These are phyloP conservation scores for Thymelicus sylvestris DNA, from an alignment of 2,888 invertebrate genomes.

Conservation along the genomic window DNA sequence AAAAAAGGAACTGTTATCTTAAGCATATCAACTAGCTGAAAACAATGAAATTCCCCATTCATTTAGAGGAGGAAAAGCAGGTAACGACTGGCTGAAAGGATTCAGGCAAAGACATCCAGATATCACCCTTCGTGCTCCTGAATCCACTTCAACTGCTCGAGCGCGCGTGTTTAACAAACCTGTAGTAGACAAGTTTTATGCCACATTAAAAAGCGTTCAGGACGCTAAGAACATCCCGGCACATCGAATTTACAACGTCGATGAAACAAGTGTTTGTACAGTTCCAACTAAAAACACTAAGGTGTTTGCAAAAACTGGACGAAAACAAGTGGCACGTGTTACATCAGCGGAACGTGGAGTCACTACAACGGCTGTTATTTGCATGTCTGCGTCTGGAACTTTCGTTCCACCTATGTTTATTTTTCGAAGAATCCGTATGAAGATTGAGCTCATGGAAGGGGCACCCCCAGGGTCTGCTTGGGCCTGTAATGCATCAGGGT, in stretches of 20 bases:
- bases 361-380: neutral
- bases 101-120: conserved; percentile 3
- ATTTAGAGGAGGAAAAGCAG: too few relatives aligned
- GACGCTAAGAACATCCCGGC: conserved; percentile 30
- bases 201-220: conserved; percentile 21
- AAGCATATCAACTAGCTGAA: too few relatives aligned
- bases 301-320: conserved; percentile 46
- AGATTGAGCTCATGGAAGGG: too few relatives aligned
- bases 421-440: too few relatives aligned
- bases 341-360: neutral
- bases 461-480: too few relatives aligned
- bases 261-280: conserved; percentile 41
- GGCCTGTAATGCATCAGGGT: too few relatives aligned
- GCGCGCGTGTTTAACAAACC: conserved; percentile 41
- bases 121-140: neutral
- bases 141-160: conserved; percentile 36
- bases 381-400: too few relatives aligned
- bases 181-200: conserved; percentile 39
- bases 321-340: conserved; percentile 44
- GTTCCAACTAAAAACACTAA: conserved; percentile 46
- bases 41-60: too few relatives aligned
- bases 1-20: too few relatives aligned
- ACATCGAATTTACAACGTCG: conserved; percentile 42
- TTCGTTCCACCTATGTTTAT: too few relatives aligned
- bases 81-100: too few relatives aligned